phyloP scores from a whole-genome alignment of 2,888 invertebrate species.

The Drosophila diplacantha region DNA sequence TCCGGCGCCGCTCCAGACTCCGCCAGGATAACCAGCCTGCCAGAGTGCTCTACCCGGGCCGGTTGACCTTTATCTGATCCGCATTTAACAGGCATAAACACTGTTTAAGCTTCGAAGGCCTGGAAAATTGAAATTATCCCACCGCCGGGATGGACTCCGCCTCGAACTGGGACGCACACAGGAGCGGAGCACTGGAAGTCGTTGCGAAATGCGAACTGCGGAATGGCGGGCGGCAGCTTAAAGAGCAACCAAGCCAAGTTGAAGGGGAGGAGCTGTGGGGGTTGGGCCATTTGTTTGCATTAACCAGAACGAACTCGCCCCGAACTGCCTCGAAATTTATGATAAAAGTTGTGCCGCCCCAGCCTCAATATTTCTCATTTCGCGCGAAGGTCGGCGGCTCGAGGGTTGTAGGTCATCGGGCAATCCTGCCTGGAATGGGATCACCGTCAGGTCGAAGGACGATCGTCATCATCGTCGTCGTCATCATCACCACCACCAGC shows the following conservation, averaged over 20 bases:
- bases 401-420: slow-evolving; percentile 8
- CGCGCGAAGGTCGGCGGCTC: slow-evolving; percentile 3
- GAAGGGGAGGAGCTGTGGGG: not conserved
- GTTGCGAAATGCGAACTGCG: slow-evolving; percentile 4
- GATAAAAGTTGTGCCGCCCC: slow-evolving; percentile 54
- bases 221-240: slow-evolving; percentile 6
- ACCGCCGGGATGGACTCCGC: slow-evolving; percentile 25
- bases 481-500: not conserved
- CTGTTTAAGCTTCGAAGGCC: slow-evolving; percentile 50
- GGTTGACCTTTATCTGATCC: slow-evolving; percentile 50
- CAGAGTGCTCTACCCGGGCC: slow-evolving; percentile 5
- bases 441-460: not conserved
- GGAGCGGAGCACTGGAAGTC: not conserved
- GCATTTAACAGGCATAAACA: slow-evolving; percentile 64
- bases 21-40: not conserved
- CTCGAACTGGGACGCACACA: slow-evolving; percentile 4
- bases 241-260: slow-evolving; percentile 7
- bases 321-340: slow-evolving; percentile 50
- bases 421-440: slow-evolving; percentile 1
- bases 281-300: slow-evolving; percentile 51
- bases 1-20: slow-evolving; percentile 15
- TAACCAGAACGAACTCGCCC: slow-evolving; percentile 22
- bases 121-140: slow-evolving; percentile 58
- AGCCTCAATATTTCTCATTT: slow-evolving; percentile 18
- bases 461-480: not conserved